Conservation (phyloP, 2,113 vertebrate genomes). For the Euleptes europaea region DNA sequence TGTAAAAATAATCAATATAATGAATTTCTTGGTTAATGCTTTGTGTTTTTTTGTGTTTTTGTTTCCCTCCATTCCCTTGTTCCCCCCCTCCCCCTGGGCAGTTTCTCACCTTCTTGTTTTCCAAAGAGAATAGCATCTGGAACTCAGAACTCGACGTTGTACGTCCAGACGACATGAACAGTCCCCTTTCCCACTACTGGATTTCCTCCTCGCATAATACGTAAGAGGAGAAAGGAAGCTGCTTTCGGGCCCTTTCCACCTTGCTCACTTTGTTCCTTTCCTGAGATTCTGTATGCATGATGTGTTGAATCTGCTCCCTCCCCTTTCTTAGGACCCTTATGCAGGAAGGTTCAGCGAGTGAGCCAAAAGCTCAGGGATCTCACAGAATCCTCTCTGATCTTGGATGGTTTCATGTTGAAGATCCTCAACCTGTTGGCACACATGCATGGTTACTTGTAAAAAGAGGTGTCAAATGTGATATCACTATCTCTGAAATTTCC, state of each 20-base stretch:
- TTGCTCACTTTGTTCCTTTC: background rate
- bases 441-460: background rate
- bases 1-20: background rate
- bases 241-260: background rate
- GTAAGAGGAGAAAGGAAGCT: slow-evolving; percentile 75
- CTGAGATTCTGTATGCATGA: background rate
- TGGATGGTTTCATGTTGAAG: background rate
- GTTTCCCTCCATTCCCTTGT: background rate
- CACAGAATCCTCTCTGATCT: background rate
- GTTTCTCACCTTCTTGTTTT: slow-evolving; percentile 97
- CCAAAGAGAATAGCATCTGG: slow-evolving; percentile 97
- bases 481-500: background rate
- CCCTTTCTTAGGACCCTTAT: background rate
- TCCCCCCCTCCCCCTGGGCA: slow-evolving; percentile 71
- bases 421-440: background rate
- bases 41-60: no score
- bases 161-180: slow-evolving; percentile 92
- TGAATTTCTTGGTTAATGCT: slow-evolving; percentile 10
- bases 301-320: background rate
- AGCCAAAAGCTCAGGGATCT: background rate
- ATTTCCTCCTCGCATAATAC: slow-evolving; percentile 99
- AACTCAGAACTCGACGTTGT: slow-evolving; percentile 86
- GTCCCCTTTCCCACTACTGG: slow-evolving; percentile 98
- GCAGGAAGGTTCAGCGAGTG: background rate
- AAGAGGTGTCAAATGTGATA: background rate